Evolutionary conservation across 2,888 invertebrate genomes (phyloP), one percentile per base, ranked within the genome.

Genomic region (Drosophila prolongata): DNA sequence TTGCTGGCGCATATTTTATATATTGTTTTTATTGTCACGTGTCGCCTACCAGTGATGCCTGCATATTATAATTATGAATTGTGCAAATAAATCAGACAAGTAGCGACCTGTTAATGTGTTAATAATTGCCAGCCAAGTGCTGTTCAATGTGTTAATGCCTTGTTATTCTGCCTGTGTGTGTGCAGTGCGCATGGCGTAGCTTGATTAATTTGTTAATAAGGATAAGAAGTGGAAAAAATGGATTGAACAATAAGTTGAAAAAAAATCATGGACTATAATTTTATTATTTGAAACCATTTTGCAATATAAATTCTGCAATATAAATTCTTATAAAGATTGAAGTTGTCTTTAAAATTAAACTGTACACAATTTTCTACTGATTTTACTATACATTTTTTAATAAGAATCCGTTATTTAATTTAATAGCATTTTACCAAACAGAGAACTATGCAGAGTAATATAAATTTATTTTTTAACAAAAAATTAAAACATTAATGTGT

Each of bases 41-140:
- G 81, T 84, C 81, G 85, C 60, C 55, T 62, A 50, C 72, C 78
- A 46, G 67, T 72, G 56, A 71, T 64, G 71, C 62, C 78, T 53
- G 78, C 69, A 76, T 69, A 83, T 76, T 76, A 79, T 82, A 77
- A 77, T 73, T 82, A 82, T 82, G 62, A 70, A 77, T 82, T 75
- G 77, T 66, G 46, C 64, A 82, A 71, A 87, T 87, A 82, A 87
- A 87, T 82, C 82, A 79, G 58, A 37, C 59, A 68, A 52, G 47
- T 75, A 75, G 75, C 64, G 62, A 47, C 30, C 69, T 77, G 79
- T 79, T 85, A 87, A 82, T 87, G 82, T 81, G 79, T 82, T 87
- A 75, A 82, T 85, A 81, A 77, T 77, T 55, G 40, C 79, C 64
- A 66, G 50, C 62, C 62, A 74, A 61, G 55, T 66, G 46, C 54